Conservation (phyloP, 2,888 invertebrate species). For the Philopedon plagiatum region DNA sequence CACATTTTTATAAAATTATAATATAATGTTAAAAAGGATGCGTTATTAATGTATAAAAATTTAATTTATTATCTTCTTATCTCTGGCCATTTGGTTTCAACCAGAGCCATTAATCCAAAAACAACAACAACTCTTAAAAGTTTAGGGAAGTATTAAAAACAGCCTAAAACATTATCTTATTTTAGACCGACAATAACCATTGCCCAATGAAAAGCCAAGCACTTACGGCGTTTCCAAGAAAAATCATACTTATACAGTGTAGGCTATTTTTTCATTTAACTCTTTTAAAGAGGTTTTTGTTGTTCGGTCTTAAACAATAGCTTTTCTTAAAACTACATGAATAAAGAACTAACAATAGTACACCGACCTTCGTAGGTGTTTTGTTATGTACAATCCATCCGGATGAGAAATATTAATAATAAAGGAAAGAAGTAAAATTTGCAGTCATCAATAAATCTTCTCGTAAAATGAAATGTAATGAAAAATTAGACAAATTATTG, state of each 20-base stretch:
- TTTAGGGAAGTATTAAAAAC: too few species aligned
- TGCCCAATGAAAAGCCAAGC: too few species aligned
- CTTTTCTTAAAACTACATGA: constrained; percentile 1
- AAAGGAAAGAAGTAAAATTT: background rate
- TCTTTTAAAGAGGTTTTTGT: constrained; percentile 5
- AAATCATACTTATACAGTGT: background rate
- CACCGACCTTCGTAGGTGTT: background rate
- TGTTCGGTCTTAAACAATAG: constrained; percentile 1
- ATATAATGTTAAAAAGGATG: too few species aligned
- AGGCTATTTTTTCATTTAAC: background rate
- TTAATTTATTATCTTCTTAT: too few species aligned
- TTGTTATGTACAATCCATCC: background rate
- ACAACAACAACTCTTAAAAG: too few species aligned
- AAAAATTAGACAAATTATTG: constrained; percentile 18
- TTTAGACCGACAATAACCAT: too few species aligned
- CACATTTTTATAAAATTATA: too few species aligned
- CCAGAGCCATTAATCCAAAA: too few species aligned
- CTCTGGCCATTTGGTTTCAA: too few species aligned
- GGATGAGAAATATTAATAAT: constrained; percentile 1
- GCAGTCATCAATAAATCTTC: constrained; percentile 8
- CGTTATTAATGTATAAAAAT: too few species aligned
- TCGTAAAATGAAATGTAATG: background rate
- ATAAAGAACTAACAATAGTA: background rate
- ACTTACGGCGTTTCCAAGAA: background rate
- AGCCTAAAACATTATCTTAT: too few species aligned